Evolutionary conservation across 2,113 vertebrate species (phyloP).

Genomic region (Tenrec ecaudatus): DNA sequence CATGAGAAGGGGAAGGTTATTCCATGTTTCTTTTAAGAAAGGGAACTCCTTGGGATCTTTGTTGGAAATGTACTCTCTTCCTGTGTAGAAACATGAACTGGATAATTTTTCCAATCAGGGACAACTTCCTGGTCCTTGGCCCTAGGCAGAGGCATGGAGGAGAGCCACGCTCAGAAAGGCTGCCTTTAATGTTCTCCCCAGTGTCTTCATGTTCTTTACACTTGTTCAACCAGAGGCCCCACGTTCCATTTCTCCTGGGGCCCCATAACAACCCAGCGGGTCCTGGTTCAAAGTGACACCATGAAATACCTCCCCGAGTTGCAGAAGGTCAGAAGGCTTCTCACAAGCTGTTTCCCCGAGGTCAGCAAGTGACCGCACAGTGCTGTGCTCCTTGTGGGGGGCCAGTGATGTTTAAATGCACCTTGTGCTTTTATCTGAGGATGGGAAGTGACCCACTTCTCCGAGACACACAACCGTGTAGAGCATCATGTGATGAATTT

Average conservation of each 20-base stretch:
- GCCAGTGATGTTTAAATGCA: neutral
- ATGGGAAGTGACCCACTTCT: neutral
- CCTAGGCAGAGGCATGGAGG: too few species aligned
- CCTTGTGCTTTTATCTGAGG: neutral
- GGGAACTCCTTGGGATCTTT: neutral
- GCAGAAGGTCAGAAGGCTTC: too few species aligned
- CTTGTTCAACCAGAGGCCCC: neutral
- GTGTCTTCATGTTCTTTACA: neutral
- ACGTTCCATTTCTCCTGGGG: neutral
- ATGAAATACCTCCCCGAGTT: neutral
- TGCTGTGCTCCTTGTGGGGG: neutral
- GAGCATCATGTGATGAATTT: neutral
- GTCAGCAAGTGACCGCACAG: too few species aligned
- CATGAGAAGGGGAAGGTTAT: neutral
- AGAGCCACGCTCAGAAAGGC: neutral
- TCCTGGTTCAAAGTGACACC: neutral
- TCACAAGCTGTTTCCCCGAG: too few species aligned
- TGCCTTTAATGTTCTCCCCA: neutral
- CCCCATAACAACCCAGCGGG: too few species aligned
- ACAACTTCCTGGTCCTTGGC: neutral
- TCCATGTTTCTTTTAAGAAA: neutral
- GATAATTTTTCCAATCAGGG: rapidly evolving
- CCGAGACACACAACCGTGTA: neutral
- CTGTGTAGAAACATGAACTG: neutral
- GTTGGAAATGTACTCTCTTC: neutral